A percentile compares a stretch with the other conserved stretches of the same genome.
phyloP scores from a whole-genome alignment of 2,888 invertebrate genomes.

The Magallana nippona region DNA sequence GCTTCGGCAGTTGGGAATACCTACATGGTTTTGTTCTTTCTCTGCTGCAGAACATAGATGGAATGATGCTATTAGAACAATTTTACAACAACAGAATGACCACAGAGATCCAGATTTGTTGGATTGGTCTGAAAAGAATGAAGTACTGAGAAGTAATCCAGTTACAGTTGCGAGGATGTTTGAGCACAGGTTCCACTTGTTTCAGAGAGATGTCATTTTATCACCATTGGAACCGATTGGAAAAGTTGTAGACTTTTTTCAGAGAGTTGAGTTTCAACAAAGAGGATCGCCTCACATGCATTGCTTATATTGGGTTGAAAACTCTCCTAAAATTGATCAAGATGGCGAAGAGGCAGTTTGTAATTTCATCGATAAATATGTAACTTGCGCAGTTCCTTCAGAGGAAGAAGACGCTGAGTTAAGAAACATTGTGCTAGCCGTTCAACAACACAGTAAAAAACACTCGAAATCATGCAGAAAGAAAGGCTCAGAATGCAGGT shows the following conservation, averaged over 20 bases:
- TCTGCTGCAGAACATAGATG: conserved; percentile 50
- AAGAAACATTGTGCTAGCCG: conserved; percentile 42
- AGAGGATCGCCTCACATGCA: conserved; percentile 61
- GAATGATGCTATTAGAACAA: conserved; percentile 50
- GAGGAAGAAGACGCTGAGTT: conserved; percentile 43
- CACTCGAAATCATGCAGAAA: conserved; percentile 53
- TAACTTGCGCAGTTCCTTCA: conserved; percentile 38
- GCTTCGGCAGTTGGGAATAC: conserved; percentile 44
- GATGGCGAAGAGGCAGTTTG: conserved; percentile 34
- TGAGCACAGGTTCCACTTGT: conserved; percentile 51
- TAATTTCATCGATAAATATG: conserved; percentile 40
- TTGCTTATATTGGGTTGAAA: conserved; percentile 49
- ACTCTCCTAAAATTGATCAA: conserved; percentile 35
- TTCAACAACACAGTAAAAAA: conserved; percentile 52
- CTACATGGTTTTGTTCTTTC: conserved; percentile 46
- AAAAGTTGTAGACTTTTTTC: conserved; percentile 52
- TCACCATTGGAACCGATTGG: conserved; percentile 47
- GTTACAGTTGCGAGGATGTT: conserved; percentile 58
- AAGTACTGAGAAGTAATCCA: conserved; percentile 53
- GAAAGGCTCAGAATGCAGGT: conserved; percentile 47
- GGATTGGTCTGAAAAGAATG: conserved; percentile 51
- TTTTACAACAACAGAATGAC: conserved; percentile 48
- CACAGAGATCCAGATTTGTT: conserved; percentile 37
- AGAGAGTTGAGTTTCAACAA: conserved; percentile 59
- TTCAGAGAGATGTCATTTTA: conserved; percentile 42